Conservation (phyloP, 1,140 invertebrate genomes). For the Campoletis sonorensis region DNA sequence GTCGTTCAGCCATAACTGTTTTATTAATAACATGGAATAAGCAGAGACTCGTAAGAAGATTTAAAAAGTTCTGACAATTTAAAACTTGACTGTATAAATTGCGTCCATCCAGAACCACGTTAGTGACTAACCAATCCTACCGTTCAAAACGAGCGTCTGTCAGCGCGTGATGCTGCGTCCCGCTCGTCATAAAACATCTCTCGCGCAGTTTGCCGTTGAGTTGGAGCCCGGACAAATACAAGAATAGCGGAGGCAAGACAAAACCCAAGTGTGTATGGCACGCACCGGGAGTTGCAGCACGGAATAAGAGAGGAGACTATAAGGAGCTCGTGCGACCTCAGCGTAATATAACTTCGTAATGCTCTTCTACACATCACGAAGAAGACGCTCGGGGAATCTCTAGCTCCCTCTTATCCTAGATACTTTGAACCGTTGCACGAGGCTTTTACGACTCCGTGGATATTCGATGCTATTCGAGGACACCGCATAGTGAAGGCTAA, state of each 20-base stretch:
- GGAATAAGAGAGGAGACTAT: background rate
- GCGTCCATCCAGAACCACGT: background rate
- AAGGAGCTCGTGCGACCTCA: too few species aligned
- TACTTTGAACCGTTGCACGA: slow-evolving; percentile 10
- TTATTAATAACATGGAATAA: background rate
- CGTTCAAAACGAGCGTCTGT: background rate
- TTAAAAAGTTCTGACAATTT: slow-evolving; percentile 1
- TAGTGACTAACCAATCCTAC: background rate
- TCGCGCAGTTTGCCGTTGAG: slow-evolving; percentile 29
- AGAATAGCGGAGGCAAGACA: slow-evolving; percentile 33
- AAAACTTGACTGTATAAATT: slow-evolving; percentile 4
- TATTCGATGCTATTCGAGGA: slow-evolving; percentile 16
- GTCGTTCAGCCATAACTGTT: background rate
- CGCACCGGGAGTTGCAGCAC: background rate
- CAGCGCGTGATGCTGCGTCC: background rate
- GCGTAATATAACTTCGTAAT: background rate
- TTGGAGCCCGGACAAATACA: slow-evolving; percentile 3
- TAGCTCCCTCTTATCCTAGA: background rate
- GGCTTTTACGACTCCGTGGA: slow-evolving; percentile 31
- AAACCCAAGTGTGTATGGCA: background rate
- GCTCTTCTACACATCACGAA: background rate
- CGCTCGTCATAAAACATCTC: slow-evolving; percentile 39
- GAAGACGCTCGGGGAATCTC: background rate
- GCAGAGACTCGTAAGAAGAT: background rate
- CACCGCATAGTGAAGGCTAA: background rate